phyloP scores from a whole-genome alignment of 2,113 vertebrate genomes.

The Phyllopteryx taeniolatus region DNA sequence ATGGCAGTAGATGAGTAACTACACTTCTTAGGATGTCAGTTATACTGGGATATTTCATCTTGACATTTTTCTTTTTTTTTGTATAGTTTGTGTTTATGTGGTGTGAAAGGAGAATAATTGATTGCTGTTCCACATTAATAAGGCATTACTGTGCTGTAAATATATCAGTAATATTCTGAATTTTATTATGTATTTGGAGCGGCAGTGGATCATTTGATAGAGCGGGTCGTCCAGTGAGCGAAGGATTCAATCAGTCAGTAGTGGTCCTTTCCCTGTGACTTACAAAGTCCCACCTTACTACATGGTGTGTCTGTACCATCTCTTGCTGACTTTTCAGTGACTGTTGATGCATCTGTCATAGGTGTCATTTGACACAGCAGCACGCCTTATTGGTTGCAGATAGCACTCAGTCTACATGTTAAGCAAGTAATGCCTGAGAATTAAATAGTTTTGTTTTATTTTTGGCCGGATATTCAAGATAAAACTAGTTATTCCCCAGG shows the following conservation, averaged over 20 bases:
- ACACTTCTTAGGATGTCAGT: slow-evolving; percentile 14
- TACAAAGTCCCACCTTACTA: neutral
- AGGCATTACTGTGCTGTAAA: no score
- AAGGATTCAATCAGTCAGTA: no score
- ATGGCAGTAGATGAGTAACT: slow-evolving; percentile 4
- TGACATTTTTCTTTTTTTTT: neutral
- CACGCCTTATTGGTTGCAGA: neutral
- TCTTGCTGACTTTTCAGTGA: neutral
- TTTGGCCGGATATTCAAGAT: no score
- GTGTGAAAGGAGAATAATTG: neutral
- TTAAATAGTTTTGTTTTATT: no score
- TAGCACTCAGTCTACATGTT: no score
- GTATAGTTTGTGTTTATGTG: neutral
- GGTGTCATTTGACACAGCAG: neutral
- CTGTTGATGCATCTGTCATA: neutral
- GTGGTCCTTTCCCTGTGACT: neutral
- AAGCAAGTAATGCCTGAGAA: no score
- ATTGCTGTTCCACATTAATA: no score
- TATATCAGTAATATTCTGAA: no score
- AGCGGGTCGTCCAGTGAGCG: no score
- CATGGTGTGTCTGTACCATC: neutral
- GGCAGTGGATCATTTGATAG: no score
- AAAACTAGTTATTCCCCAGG: no score
- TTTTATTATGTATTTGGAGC: no score
- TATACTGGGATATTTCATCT: neutral